Evolutionary conservation across 2,113 vertebrate genomes (phyloP).

Genomic region (Brienomyrus brachyistius): DNA sequence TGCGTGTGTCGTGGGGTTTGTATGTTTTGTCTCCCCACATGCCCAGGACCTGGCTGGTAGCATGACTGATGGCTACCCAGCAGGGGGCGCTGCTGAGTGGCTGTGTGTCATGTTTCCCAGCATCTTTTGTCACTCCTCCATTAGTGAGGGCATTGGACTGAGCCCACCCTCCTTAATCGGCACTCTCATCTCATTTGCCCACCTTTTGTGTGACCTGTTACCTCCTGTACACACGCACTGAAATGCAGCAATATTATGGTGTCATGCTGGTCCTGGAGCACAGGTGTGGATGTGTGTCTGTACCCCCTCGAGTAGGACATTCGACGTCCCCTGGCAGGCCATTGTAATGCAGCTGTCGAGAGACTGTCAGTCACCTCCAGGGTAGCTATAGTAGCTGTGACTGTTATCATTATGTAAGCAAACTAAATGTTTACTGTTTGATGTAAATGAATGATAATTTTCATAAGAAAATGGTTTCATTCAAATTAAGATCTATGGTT

Average conservation of each 20-base stretch:
- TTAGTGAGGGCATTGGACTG: background rate
- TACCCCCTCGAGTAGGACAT: background rate
- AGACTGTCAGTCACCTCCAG: background rate
- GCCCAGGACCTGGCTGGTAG: background rate
- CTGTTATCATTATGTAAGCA: background rate
- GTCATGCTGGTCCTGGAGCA: background rate
- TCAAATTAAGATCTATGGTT: background rate
- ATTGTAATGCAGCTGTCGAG: background rate
- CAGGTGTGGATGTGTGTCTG: background rate
- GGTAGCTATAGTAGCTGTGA: background rate
- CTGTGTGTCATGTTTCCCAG: background rate
- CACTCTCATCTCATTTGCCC: background rate
- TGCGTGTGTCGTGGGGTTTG: background rate
- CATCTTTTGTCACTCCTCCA: background rate
- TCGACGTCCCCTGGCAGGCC: background rate
- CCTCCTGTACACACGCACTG: background rate
- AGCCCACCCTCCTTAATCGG: background rate
- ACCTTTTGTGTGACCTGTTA: background rate
- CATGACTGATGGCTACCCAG: background rate
- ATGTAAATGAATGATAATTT: background rate
- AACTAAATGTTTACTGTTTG: background rate
- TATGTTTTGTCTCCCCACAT: background rate
- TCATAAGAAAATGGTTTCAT: background rate
- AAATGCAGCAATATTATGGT: background rate
- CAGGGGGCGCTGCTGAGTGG: background rate